Evolutionary conservation across 1,140 invertebrate genomes (phyloP).

Genomic region (Cepaea nemoralis): DNA sequence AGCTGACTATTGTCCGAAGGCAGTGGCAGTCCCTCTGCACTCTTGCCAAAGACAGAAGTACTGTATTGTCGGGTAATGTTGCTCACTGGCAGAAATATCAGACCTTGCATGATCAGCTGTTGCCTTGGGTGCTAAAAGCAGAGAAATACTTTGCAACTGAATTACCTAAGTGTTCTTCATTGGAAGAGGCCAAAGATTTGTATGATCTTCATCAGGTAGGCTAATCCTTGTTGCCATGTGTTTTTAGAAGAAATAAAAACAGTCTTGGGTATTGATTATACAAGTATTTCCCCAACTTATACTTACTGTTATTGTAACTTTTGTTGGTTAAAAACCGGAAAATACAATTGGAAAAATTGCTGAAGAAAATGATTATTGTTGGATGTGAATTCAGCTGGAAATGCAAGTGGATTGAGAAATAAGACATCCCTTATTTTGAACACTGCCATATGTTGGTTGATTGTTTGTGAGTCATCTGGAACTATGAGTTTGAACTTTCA

Average conservation of each 20-base stretch:
- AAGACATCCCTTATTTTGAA: too few relatives aligned
- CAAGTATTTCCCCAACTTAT: neutral
- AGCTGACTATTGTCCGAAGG: constrained; percentile 63
- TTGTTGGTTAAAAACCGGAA: neutral
- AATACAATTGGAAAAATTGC: neutral
- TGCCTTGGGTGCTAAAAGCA: constrained; percentile 89
- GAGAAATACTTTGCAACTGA: constrained; percentile 82
- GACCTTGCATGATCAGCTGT: constrained; percentile 81
- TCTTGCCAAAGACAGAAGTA: constrained; percentile 77
- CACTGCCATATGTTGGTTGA: too few relatives aligned
- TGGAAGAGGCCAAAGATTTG: constrained; percentile 84
- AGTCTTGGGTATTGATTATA: neutral
- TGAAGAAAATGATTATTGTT: too few relatives aligned
- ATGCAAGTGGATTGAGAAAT: too few relatives aligned
- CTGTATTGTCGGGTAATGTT: constrained; percentile 82
- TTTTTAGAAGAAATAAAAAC: neutral
- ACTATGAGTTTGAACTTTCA: too few relatives aligned
- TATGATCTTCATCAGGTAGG: constrained; percentile 74
- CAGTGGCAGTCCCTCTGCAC: constrained; percentile 68
- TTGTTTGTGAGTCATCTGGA: too few relatives aligned
- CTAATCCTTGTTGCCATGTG: neutral
- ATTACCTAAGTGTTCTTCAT: constrained; percentile 76
- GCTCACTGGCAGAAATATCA: constrained; percentile 89
- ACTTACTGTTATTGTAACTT: neutral
- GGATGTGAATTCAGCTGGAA: too few relatives aligned